Base-by-base conservation (phyloP, 2,113 vertebrate species). In the Onychorhynchus coronatus region DNA sequence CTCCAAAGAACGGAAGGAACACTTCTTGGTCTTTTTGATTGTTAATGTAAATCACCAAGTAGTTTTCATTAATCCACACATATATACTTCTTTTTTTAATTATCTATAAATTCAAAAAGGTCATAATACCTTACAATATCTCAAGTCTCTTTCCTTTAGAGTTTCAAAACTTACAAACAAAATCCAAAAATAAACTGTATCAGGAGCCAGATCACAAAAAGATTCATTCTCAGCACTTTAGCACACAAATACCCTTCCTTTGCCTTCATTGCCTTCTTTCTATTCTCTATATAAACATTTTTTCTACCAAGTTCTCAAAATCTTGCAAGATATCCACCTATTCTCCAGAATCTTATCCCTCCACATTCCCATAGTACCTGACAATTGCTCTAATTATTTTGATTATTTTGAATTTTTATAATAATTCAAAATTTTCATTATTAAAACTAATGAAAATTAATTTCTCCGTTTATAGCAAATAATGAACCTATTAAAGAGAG, bases 21-120 rank as follows among this genome's bases (percentile, higher is more conserved):
- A 44, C 14, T 61, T 84, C 41, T 44, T 87, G 35, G 30, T 47
- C 56, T 62, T 89, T 91, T 92, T 85, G 61, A 76, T 41, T 95
- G n/a, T 37, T 91, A 82, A 79, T 81, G 47, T 91, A 97, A 95
- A 82, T 85, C 73, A 84, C n/a, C 56, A 88, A 67, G 87, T 70
- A 93, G 53, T 85, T 96, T 93, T 72, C 42, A 52, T 47, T 37
- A 89, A 78, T 81, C 8, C 25, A 96, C 47, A 94, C 17, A 77
- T 4, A 63, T 7, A 33, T 10, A 59, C n/a, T 25, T 91, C 39
- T 78, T 93, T 39, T 47, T 61, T 47, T 30, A 9, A 55, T 62
- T 89, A 86, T 20, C 65, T 85, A 77, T 33, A 81, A 50, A 35
- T 71, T 62, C 7, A 74, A 71, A 68, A 58, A 75, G 42, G 12